phyloP scores from a whole-genome alignment of 2,113 vertebrate genomes.

The Callaeas wilsoni region DNA sequence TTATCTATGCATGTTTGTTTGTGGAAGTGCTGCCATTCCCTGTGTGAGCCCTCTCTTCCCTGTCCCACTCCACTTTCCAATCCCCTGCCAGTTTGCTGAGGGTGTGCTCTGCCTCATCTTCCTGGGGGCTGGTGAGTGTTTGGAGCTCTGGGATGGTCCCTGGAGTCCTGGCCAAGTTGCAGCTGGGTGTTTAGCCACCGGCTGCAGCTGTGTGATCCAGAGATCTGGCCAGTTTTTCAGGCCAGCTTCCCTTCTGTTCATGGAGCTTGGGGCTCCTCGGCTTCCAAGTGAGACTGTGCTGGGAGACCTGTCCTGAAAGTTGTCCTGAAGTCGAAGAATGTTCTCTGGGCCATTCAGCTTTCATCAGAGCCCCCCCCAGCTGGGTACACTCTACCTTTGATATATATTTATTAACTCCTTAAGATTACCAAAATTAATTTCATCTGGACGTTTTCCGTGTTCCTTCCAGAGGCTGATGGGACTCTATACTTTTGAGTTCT shows the following conservation, averaged over 20 bases:
- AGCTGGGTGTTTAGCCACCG: background rate
- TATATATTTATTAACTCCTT: background rate
- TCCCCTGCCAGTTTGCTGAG: background rate
- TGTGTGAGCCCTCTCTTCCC: background rate
- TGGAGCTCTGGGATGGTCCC: background rate
- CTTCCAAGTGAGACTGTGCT: background rate
- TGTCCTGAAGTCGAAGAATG: background rate
- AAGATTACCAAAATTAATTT: background rate
- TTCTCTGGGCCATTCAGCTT: rapidly evolving
- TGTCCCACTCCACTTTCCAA: rapidly evolving
- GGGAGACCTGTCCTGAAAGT: background rate
- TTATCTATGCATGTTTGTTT: background rate
- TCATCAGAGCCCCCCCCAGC: no score
- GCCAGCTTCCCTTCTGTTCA: background rate
- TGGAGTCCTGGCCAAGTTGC: background rate
- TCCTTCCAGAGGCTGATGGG: background rate
- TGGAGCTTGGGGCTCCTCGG: background rate
- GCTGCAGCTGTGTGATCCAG: background rate
- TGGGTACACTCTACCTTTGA: background rate
- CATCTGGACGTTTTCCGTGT: rapidly evolving
- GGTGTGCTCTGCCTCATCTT: background rate
- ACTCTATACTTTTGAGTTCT: background rate
- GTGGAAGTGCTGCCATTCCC: background rate
- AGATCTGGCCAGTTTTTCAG: background rate
- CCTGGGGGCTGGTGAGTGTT: background rate